Evolutionary conservation across 2,113 vertebrate genomes (phyloP).

Genomic region (Triplophysa rosa): DNA sequence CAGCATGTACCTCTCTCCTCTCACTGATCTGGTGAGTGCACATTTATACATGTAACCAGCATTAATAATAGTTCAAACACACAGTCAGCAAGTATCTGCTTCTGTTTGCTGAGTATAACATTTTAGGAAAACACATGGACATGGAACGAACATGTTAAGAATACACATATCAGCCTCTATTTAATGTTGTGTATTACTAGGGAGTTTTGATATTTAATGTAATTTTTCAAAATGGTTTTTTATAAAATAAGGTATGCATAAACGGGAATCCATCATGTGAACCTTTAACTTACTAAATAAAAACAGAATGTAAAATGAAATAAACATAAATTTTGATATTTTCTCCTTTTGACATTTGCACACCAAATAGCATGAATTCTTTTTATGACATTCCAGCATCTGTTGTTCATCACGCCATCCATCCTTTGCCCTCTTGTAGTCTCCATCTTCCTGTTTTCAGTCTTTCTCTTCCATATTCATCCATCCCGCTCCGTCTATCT

Average conservation of each 20-base stretch:
- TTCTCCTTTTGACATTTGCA: background rate
- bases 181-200: too few species aligned
- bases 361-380: background rate
- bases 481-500: slow-evolving; percentile 55
- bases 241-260: too few species aligned
- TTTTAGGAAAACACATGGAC: background rate
- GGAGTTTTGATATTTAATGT: background rate
- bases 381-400: background rate
- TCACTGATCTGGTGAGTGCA: slow-evolving; percentile 82
- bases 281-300: too few species aligned
- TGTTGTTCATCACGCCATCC: slow-evolving; percentile 11
- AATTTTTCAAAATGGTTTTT: too few species aligned
- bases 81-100: background rate
- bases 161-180: background rate
- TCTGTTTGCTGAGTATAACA: background rate
- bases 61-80: slow-evolving; percentile 1
- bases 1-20: slow-evolving; percentile 91
- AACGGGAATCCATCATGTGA: too few species aligned
- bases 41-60: slow-evolving; percentile 1
- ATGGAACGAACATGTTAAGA: background rate
- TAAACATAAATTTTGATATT: background rate
- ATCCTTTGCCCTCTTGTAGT: slow-evolving; percentile 1
- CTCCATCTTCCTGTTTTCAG: slow-evolving; percentile 30
- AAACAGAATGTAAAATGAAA: too few species aligned
- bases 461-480: slow-evolving; percentile 59